phyloP scores from a whole-genome alignment of 2,797 vertebrate genomes.

The Cynopterus sphinx region DNA sequence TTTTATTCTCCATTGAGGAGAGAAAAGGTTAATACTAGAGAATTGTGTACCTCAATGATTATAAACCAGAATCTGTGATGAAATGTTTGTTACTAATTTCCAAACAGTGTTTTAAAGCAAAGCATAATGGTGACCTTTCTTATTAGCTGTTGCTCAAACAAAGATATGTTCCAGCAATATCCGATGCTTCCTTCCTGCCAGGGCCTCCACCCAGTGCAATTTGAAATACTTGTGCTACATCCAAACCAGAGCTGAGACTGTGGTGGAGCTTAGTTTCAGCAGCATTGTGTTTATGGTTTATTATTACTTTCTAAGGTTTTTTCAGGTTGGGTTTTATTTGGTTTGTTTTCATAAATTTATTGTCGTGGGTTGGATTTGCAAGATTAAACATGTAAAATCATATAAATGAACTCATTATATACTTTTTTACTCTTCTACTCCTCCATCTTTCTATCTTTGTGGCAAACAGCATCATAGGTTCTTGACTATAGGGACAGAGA shows the following conservation, averaged over 20 bases:
- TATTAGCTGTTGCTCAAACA: constrained; percentile 80
- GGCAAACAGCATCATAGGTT: neutral
- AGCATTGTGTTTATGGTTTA: constrained; percentile 52
- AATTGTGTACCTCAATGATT: neutral
- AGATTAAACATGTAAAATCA: neutral
- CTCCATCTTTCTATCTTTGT: neutral
- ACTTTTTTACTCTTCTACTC: neutral
- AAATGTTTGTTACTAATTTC: constrained; percentile 64
- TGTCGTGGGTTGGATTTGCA: neutral
- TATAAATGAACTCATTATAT: neutral
- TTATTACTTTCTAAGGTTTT: constrained; percentile 42
- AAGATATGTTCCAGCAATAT: constrained; percentile 81
- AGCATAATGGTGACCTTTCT: constrained; percentile 80
- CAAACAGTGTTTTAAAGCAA: constrained; percentile 74
- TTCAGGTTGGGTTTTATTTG: neutral
- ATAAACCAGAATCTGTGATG: constrained; percentile 57
- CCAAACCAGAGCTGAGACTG: constrained; percentile 47
- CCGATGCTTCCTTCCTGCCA: constrained; percentile 81
- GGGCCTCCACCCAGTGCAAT: constrained; percentile 74
- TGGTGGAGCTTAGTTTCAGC: constrained; percentile 9
- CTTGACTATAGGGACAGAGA: neutral
- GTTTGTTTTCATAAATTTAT: constrained; percentile 34
- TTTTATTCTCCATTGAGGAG: neutral
- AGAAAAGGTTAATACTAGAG: neutral
- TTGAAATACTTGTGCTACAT: constrained; percentile 74